Base-by-base conservation (phyloP, 2,888 invertebrate species). In the Ommatoiulus sabulosus region DNA sequence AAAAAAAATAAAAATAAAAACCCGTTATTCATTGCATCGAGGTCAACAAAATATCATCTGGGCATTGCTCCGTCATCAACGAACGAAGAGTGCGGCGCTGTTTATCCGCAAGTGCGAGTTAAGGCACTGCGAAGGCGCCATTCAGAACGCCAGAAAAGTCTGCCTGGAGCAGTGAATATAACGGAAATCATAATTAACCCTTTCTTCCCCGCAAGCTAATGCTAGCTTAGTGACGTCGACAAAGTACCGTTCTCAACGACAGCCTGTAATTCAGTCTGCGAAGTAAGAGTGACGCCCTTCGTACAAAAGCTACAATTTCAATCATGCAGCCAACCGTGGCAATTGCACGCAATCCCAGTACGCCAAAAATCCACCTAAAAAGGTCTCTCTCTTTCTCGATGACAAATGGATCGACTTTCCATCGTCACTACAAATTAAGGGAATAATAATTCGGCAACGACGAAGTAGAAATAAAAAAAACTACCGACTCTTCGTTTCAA, bases 391-490 rank as follows among this genome's bases (percentile, higher is more conserved):
- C 80, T 85, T 85, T 85, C 46, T 85, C 85, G 44, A 44, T 85
- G 85, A 85, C 85, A 85, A 85, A 85, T 85, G 85, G 85, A 85
- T 85, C 85, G 85, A 85, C 85, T 85, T 85, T 85, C 85, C 85
- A 85, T 85, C 85, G 85, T 85, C 85, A 85, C 85, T 85, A 85
- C 46, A 85, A 85, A 85, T 85, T 85, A 85, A 85, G 85, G 85
- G n/a, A 85, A 85, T 85, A 85, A 85, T 85, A 85, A 85, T 85
- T 85, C 85, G 85, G 85, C 44, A 85, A 85, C 85, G 44, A 85
- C 15, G 85, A 85, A 44, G 44, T 1, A 44, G 44, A 2, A 35
- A 35, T 0, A 35, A 85, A 44, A 85, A 20, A 44, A 85, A 44
- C 43, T n/a, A 85, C 44, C 44, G 44, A 44, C 44, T 85, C 46